phyloP scores from a whole-genome alignment of 2,797 vertebrate genomes.

The Eulemur rubriventer region DNA sequence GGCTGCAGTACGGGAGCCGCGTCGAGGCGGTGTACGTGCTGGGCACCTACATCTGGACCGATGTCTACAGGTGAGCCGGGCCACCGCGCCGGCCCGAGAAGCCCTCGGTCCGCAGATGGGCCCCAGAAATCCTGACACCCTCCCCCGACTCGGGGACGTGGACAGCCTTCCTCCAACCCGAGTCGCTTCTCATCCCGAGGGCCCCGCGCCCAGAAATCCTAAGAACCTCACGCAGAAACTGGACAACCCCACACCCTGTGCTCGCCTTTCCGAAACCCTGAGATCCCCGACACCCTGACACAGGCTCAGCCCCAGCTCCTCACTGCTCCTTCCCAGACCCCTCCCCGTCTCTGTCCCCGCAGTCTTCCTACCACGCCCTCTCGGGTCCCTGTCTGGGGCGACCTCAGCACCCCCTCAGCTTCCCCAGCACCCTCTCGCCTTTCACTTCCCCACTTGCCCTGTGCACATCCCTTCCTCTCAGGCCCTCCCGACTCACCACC shows the following conservation, averaged over 20 bases:
- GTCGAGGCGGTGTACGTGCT: conserved; percentile 87
- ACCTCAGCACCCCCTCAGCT: background rate
- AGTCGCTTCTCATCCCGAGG: background rate
- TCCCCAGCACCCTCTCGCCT: background rate
- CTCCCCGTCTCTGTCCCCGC: too few species aligned
- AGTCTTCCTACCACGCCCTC: background rate
- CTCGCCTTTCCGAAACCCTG: background rate
- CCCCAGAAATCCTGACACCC: background rate
- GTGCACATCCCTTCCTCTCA: background rate
- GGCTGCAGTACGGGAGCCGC: conserved; percentile 86
- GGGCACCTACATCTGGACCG: conserved; percentile 86
- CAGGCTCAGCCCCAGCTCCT: background rate
- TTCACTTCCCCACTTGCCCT: background rate
- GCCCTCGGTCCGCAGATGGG: background rate
- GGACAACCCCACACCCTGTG: background rate
- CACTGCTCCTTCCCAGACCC: background rate
- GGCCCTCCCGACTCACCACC: background rate
- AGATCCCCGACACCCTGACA: background rate
- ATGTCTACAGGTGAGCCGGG: conserved; percentile 87
- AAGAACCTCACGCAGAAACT: background rate
- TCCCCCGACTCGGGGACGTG: background rate
- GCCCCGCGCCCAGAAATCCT: background rate
- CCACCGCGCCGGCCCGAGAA: accelerated
- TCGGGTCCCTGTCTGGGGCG: background rate
- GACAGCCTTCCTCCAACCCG: background rate